Evolutionary conservation across 2,888 invertebrate species (phyloP).

Genomic region (Phlogophora meticulosa): DNA sequence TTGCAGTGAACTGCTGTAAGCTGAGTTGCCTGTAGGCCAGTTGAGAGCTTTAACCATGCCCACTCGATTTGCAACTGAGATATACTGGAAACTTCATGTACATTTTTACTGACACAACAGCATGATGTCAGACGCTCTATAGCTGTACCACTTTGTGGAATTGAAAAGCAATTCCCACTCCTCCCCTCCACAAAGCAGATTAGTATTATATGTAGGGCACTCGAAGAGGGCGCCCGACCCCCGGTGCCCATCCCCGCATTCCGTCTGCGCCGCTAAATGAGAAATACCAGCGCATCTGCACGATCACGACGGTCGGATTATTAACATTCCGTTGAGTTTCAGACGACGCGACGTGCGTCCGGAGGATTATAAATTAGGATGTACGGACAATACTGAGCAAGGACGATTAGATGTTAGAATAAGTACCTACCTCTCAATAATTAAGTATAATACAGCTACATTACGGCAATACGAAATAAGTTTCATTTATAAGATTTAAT

Average conservation of each 20-base stretch:
- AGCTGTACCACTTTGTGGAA: neutral
- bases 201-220: conserved; percentile 1
- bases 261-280: conserved; percentile 63
- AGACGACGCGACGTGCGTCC: neutral
- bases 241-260: conserved; percentile 22
- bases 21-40: too few species aligned
- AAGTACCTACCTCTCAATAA: neutral
- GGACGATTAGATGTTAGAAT: conserved; percentile 1
- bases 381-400: neutral
- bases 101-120: neutral
- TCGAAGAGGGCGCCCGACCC: neutral
- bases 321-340: conserved; percentile 54
- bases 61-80: too few species aligned
- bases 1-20: too few species aligned
- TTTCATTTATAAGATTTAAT: too few species aligned
- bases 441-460: too few species aligned
- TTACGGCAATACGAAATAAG: too few species aligned
- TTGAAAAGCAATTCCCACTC: neutral
- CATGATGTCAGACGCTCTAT: neutral
- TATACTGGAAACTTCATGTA: neutral
- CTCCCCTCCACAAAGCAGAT: neutral
- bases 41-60: too few species aligned
- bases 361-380: conserved; percentile 1
- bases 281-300: conserved; percentile 66
- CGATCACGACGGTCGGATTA: conserved; percentile 34